Evolutionary conservation across 2,888 invertebrate species (phyloP).

Genomic region (Heteromyza rotundicornis): DNA sequence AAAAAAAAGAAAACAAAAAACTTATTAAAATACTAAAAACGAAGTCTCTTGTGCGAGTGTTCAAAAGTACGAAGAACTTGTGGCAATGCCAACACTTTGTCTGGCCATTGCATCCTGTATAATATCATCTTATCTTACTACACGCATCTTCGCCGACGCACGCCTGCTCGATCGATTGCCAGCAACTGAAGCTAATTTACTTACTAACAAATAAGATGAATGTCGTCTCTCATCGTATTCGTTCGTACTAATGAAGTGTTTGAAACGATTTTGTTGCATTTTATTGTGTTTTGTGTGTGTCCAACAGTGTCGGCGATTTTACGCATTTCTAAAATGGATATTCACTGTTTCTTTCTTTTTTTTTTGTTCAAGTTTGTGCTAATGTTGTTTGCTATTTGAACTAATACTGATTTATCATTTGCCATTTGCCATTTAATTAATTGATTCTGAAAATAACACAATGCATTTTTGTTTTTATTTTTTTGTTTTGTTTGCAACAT

Average conservation of each 20-base stretch:
- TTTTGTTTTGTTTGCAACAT: no score
- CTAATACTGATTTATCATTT: no score
- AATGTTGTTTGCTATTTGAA: no score
- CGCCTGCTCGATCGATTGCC: conserved; percentile 13
- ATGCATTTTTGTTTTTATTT: no score
- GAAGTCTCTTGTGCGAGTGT: conserved; percentile 32
- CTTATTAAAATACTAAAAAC: no score
- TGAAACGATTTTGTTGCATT: conserved; percentile 16
- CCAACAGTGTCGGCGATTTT: conserved; percentile 3
- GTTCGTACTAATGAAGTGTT: neutral
- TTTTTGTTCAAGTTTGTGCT: neutral
- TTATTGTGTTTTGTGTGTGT: conserved; percentile 18
- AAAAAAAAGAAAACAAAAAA: no score
- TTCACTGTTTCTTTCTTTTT: neutral
- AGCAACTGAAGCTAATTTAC: neutral
- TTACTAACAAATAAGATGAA: neutral
- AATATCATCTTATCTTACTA: conserved; percentile 1
- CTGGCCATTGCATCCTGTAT: conserved; percentile 7
- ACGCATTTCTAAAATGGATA: neutral
- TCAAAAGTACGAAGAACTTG: neutral
- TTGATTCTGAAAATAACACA: no score
- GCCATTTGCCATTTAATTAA: no score
- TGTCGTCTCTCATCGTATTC: neutral
- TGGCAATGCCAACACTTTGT: neutral
- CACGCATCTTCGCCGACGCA: conserved; percentile 17